phyloP scores from a whole-genome alignment of 2,113 vertebrate species.

The Alosa alosa region DNA sequence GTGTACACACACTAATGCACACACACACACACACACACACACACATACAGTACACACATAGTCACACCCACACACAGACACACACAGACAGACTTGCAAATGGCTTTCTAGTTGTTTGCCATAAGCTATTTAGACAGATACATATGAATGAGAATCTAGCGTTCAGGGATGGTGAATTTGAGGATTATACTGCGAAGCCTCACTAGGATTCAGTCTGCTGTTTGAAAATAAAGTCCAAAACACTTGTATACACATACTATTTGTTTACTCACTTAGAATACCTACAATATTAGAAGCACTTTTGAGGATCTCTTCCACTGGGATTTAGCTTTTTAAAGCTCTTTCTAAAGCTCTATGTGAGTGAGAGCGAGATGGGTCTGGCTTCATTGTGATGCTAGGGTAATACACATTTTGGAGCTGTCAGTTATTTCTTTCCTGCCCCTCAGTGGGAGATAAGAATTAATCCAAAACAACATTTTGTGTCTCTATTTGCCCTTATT shows the following conservation, averaged over 20 bases:
- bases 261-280: background rate
- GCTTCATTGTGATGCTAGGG: background rate
- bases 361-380: background rate
- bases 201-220: background rate
- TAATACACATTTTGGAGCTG: background rate
- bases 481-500: background rate
- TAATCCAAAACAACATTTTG: background rate
- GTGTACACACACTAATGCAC: background rate
- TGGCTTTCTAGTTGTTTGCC: background rate
- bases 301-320: background rate
- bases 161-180: background rate
- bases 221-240: background rate
- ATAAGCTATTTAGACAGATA: background rate
- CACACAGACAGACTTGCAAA: background rate
- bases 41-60: background rate
- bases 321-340: background rate
- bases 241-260: background rate
- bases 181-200: background rate
- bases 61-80: background rate
- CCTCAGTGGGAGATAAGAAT: background rate
- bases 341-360: background rate
- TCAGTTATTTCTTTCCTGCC: background rate
- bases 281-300: background rate
- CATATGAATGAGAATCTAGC: background rate
- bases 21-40: background rate